Conservation (phyloP, 2,888 invertebrate genomes). For the Aethes cnicana region DNA sequence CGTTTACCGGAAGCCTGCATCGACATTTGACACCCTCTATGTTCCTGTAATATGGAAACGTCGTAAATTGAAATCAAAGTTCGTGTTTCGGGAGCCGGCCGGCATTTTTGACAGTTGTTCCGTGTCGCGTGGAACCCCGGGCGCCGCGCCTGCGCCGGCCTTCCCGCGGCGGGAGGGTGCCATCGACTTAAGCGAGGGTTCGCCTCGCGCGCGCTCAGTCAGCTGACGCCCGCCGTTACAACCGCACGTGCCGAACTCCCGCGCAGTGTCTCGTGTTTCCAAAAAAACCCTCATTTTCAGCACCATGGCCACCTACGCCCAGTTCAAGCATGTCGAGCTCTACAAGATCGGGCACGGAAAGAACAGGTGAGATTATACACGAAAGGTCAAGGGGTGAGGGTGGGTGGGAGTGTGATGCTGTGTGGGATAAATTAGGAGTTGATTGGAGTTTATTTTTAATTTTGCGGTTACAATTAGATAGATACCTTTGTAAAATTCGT, state of each 20-base stretch:
- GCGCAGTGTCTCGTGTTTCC: conserved; percentile 50
- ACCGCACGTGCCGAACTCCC: conserved; percentile 50
- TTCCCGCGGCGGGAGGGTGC: conserved; percentile 75
- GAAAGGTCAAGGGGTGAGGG: conserved; percentile 42
- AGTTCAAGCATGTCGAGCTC: conserved; percentile 96
- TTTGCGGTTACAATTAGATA: no score
- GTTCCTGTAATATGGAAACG: no score
- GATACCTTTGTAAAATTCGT: no score
- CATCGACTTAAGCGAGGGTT: conserved; percentile 78
- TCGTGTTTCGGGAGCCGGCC: no score
- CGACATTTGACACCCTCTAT: no score
- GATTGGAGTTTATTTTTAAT: no score
- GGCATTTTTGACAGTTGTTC: no score
- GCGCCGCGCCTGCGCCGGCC: conserved; percentile 66
- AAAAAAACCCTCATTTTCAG: conserved; percentile 48
- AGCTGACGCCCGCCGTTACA: conserved; percentile 69
- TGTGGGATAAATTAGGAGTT: no score
- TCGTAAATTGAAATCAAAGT: no score
- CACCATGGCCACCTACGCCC: conserved; percentile 94
- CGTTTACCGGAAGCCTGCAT: no score
- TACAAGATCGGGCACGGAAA: conserved; percentile 97
- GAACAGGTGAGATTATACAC: conserved; percentile 86
- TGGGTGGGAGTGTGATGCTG: neutral
- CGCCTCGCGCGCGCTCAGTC: conserved; percentile 76
- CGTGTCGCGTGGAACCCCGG: conserved; percentile 46